phyloP scores from a whole-genome alignment of 2,797 vertebrate species.

The Lepus townsendii region DNA sequence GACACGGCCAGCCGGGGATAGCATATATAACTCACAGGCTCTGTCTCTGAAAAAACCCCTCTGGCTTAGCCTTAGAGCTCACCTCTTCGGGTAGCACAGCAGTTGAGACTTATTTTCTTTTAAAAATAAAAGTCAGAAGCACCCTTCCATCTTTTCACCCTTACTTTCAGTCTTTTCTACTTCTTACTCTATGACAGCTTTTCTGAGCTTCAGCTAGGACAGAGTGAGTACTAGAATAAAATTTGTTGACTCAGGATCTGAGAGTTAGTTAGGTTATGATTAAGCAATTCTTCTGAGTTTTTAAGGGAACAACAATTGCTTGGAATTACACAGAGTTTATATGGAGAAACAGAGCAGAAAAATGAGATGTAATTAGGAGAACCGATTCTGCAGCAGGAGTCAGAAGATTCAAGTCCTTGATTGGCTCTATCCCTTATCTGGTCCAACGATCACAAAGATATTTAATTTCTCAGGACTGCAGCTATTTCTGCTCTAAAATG shows the following conservation, averaged over 20 bases:
- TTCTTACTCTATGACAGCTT: slow-evolving; percentile 14
- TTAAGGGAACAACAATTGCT: slow-evolving; percentile 48
- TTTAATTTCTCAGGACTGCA: neutral
- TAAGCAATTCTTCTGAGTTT: slow-evolving; percentile 29
- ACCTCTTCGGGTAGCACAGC: neutral
- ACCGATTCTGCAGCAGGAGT: neutral
- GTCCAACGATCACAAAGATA: neutral
- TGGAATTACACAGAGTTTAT: neutral
- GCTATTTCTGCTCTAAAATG: neutral
- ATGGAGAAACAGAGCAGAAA: slow-evolving; percentile 6
- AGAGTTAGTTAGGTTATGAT: neutral
- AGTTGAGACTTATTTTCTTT: neutral
- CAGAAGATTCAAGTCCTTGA: neutral
- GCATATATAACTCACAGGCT: neutral
- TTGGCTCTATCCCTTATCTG: neutral
- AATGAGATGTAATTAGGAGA: neutral
- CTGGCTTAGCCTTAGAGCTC: neutral
- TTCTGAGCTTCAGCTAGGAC: neutral
- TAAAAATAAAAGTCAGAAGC: neutral
- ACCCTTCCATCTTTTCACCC: neutral
- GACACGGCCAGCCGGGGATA: neutral
- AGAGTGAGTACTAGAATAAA: neutral
- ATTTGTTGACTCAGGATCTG: neutral
- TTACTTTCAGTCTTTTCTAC: neutral
- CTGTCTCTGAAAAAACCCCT: neutral